Base-by-base conservation (phyloP, 2,888 invertebrate species). In the Meandrusa payeni region DNA sequence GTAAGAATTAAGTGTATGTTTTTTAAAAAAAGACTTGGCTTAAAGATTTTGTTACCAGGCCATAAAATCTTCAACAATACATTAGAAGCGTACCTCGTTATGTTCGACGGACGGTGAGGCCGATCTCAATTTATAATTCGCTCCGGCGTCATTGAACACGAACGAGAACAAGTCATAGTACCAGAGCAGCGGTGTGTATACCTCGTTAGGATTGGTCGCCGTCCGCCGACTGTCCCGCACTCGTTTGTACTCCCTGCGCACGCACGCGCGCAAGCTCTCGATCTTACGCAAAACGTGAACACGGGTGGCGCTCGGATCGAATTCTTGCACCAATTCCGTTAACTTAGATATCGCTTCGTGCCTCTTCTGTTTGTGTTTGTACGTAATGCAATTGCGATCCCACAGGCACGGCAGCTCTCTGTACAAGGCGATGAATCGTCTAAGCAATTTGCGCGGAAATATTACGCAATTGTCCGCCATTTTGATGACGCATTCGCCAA, bases 221-320 rank as follows among this genome's bases (percentile, higher is more conserved):
- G 50, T 54, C 2, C 47, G 56, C 2, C 68, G 64, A 43, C 80
- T 80, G 7, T 73, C 71, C 15, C 58, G 52, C 2, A 83, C 76
- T 22, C 68, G 65, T 43, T 75, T 81, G 47, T 69, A 64, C 42
- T 83, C 85, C 23, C 85, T 61, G 3, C 85, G 59, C 47, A 80
- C 76, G 51, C 85, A 83, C 3, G 85, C 81, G 17, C 85, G 71
- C 47, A 86, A 51, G 52, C 83, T 85, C 56, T 85, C 85, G 23
- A 86, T 81, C 57, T 85, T 85, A 38, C 83, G 67, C 51, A 83
- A 50, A 2, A 85, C 73, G 36, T 83, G 82, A 2, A 82, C 82
- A 24, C 76, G 62, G 0, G 83, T 83, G 10, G 81, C 83, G 4
- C 61, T 67, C 7, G 76, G 65, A 22, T 82, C 80, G 43, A 72